Evolutionary conservation across 1,140 invertebrate species (phyloP).

Genomic region (Tigriopus japonicus): DNA sequence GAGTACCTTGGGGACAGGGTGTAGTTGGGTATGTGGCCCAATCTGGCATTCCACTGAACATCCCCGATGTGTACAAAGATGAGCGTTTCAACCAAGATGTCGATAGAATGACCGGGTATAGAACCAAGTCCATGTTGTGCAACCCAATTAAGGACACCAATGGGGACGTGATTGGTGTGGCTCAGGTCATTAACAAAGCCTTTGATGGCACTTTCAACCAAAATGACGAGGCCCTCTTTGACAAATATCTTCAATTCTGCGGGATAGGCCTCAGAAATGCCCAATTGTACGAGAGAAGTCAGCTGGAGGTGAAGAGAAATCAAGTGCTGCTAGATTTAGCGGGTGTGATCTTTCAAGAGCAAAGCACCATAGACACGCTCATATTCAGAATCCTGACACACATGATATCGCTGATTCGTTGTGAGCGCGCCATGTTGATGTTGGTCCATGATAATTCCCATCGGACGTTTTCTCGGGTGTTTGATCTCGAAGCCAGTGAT

Average conservation of each 20-base stretch:
- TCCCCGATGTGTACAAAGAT: constrained; percentile 86
- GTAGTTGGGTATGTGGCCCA: constrained; percentile 85
- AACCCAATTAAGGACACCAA: constrained; percentile 88
- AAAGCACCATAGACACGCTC: constrained; percentile 86
- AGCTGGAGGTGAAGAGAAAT: constrained; percentile 81
- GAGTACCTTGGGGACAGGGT: constrained; percentile 51
- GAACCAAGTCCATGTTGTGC: constrained; percentile 71
- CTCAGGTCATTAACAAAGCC: constrained; percentile 89
- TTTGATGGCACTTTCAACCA: constrained; percentile 47
- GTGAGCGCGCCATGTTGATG: constrained; percentile 63
- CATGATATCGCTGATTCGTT: constrained; percentile 79
- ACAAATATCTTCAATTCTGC: constrained; percentile 83
- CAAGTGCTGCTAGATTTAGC: constrained; percentile 84
- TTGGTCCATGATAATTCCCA: constrained; percentile 61
- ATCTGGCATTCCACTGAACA: constrained; percentile 76
- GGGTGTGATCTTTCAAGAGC: constrained; percentile 89
- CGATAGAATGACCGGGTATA: constrained; percentile 76
- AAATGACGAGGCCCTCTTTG: constrained; percentile 76
- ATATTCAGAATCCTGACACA: constrained; percentile 83
- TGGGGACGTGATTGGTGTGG: constrained; percentile 86
- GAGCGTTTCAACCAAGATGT: constrained; percentile 49
- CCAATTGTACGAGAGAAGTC: constrained; percentile 77
- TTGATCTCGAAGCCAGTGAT: constrained; percentile 61
- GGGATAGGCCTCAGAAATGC: constrained; percentile 85
- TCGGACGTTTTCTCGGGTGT: constrained; percentile 75